A percentile compares a stretch with the other conserved stretches of the same genome.
Evolutionary conservation across 2,888 invertebrate species (phyloP).

Genomic region (Hermodice carunculata): DNA sequence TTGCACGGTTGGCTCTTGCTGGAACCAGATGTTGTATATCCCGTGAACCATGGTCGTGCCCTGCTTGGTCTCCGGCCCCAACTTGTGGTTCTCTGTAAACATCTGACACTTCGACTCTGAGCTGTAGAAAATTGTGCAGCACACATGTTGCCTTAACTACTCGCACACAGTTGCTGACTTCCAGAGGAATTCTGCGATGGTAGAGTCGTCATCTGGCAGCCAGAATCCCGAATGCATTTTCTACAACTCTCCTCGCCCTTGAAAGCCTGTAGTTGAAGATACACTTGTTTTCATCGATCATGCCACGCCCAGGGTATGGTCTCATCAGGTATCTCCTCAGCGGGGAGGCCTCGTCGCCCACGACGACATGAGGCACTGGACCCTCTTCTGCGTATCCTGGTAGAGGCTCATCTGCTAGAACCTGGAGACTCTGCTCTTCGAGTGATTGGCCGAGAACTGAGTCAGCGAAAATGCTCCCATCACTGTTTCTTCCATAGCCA

Average conservation of each 20-base stretch:
- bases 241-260: conserved; percentile 10
- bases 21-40: too few relatives aligned
- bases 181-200: conserved; percentile 3
- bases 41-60: too few relatives aligned
- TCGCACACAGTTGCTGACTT: not conserved
- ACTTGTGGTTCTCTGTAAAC: not conserved
- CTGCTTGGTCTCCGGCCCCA: not conserved
- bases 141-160: conserved; percentile 2
- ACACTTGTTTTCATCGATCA: not conserved
- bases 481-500: conserved; percentile 12
- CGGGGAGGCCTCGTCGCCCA: conserved; percentile 18
- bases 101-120: not conserved
- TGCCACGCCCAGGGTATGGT: conserved; percentile 8
- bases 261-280: conserved; percentile 31
- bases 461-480: conserved; percentile 8
- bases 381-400: not conserved
- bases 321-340: not conserved
- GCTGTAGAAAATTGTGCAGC: conserved; percentile 13
- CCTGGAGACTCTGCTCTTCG: not conserved
- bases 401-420: not conserved
- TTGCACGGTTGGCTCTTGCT: too few relatives aligned
- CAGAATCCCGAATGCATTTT: conserved; percentile 25
- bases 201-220: conserved; percentile 8
- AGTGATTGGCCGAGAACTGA: conserved; percentile 1
- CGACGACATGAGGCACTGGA: not conserved